Base-by-base conservation (phyloP, 2,113 vertebrate genomes). In the Butorides virescens region DNA sequence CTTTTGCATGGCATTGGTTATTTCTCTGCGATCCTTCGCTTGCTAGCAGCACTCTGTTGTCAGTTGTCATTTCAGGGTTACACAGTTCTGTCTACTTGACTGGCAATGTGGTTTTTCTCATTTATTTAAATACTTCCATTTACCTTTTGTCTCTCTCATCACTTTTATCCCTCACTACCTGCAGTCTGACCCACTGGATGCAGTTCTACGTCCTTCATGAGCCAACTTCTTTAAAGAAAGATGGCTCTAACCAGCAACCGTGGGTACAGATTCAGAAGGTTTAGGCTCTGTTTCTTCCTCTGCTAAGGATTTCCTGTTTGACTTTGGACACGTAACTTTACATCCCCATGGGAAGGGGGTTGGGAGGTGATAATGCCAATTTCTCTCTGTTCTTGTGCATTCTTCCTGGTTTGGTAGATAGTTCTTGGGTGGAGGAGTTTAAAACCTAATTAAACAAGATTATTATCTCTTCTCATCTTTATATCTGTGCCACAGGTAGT, bases 111-210 rank as follows among this genome's bases (percentile, higher is more conserved):
- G 49, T n/a, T 78, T 50, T 70, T 46, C 19, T 73, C 63, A 67
- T 78, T 93, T 68, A 79, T 91, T 93, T 89, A 89, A 96, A 94
- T 62, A 30, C 49, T 92, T 62, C 58, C 61, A 67, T 47, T 77
- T 66, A 63, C 44, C 49, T 76, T 88, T 50, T 73, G 18, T 78
- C 65, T 75, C 42, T 53, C 82, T 87, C 89, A 37, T 44, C 79
- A 67, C 37, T 56, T 50, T 70, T 46, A 86, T 91, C 58, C 77
- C 53, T 72, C 10, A 1, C 75, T 12, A 34, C 14, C 18, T 7
- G 58, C 61, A 82, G 65, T 56, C 20, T 37, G 61, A 65, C 62
- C 53, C 76, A 46, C 49, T 19, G 29, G 37, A 62, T 19, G 7
- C 32, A 47, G 61, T 21, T 62, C 70, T 68, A 36, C 7, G 1